phyloP scores from a whole-genome alignment of 2,797 vertebrate genomes.

The Megalops cyprinoides region DNA sequence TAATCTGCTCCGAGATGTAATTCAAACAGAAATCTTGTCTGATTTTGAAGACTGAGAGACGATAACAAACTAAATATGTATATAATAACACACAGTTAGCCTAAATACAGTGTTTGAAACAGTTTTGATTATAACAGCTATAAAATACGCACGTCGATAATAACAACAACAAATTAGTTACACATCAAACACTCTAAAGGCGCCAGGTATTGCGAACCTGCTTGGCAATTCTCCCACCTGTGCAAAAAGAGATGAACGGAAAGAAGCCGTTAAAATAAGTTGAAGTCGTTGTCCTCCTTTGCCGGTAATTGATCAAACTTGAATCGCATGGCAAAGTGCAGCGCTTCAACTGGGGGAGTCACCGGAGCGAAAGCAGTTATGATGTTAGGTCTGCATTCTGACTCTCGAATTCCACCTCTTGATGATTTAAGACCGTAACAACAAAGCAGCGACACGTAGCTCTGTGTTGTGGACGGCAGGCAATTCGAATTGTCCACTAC shows the following conservation, averaged over 20 bases:
- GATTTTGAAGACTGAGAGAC: no score
- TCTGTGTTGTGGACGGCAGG: background rate
- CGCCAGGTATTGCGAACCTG: background rate
- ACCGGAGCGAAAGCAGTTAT: constrained; percentile 10
- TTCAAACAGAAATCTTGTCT: no score
- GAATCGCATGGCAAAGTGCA: background rate
- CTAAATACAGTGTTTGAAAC: background rate
- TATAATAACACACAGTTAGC: no score
- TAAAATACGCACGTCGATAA: background rate
- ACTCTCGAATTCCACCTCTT: constrained; percentile 18
- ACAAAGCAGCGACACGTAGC: constrained; percentile 19
- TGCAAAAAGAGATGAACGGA: constrained; percentile 19
- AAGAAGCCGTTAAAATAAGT: constrained; percentile 3
- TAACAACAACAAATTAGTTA: constrained; percentile 2
- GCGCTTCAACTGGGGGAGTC: background rate
- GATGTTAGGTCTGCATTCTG: constrained; percentile 16
- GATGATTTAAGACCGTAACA: constrained; percentile 10
- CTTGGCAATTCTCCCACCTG: constrained; percentile 9
- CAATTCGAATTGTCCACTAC: constrained; percentile 23
- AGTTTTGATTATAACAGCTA: background rate
- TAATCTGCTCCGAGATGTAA: background rate
- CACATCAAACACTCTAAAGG: background rate
- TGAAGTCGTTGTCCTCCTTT: constrained; percentile 1
- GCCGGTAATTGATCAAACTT: constrained; percentile 22
- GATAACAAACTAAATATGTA: no score